Percentiles rank a stretch among this genome's conserved stretches.
Evolutionary conservation across 2,113 vertebrate species (phyloP).

Genomic region (Sprattus sprattus): DNA sequence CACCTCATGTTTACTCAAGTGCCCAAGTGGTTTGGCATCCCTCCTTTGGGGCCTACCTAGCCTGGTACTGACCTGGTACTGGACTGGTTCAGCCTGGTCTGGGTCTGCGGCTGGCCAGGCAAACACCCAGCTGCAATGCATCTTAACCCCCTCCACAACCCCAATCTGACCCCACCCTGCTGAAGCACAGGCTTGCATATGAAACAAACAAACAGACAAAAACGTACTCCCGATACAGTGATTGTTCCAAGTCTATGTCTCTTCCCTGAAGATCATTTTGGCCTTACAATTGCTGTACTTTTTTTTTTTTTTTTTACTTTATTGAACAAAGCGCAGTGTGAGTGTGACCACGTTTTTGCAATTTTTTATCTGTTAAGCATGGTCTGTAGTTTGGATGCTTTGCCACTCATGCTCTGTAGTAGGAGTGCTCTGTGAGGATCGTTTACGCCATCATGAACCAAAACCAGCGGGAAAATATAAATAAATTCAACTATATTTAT

Average conservation of each 20-base stretch:
- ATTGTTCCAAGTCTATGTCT: constrained; percentile 33
- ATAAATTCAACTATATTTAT: constrained; percentile 50
- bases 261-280: constrained; percentile 43
- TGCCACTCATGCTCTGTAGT: constrained; percentile 52
- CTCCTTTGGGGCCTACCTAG: neutral
- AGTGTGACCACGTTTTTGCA: constrained; percentile 31
- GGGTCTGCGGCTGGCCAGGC: neutral
- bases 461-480: constrained; percentile 58
- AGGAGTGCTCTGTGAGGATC: constrained; percentile 50
- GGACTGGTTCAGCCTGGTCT: neutral
- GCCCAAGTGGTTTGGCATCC: neutral
- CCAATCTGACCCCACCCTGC: neutral
- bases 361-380: constrained; percentile 45
- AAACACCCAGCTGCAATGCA: neutral
- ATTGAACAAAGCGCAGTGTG: constrained; percentile 25
- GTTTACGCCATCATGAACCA: constrained; percentile 58
- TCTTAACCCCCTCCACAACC: neutral
- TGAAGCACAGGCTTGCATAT: neutral
- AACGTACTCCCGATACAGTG: constrained; percentile 4
- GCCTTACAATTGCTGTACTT: constrained; percentile 49
- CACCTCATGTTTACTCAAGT: constrained; percentile 4
- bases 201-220: neutral
- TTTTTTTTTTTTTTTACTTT: constrained; percentile 24
- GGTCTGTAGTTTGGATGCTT: constrained; percentile 41
- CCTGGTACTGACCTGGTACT: neutral